phyloP scores from a whole-genome alignment of 2,888 invertebrate genomes.

The Protonemura montana region DNA sequence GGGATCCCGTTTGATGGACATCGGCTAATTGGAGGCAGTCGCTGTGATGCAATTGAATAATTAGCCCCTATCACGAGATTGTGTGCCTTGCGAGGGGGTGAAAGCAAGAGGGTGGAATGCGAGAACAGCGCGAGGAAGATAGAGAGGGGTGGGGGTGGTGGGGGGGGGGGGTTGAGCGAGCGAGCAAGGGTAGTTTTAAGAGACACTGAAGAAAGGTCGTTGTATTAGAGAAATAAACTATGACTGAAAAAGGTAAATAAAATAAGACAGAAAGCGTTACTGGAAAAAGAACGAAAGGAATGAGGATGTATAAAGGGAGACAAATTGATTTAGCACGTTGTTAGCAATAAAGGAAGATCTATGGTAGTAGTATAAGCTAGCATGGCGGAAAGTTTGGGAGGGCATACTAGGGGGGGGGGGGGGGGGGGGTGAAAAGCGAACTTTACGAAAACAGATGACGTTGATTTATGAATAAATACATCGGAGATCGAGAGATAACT shows the following conservation, averaged over 20 bases:
- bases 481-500: constrained; percentile 12
- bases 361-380: background rate
- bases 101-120: background rate
- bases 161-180: background rate
- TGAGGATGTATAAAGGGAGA: constrained; percentile 1
- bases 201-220: background rate
- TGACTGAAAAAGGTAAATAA: background rate
- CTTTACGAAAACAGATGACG: constrained; percentile 7
- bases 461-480: constrained; percentile 12
- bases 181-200: background rate
- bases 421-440: background rate
- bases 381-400: background rate
- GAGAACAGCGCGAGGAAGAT: background rate
- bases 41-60: background rate
- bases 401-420: too few relatives aligned
- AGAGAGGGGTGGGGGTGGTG: background rate
- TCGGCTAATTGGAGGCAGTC: background rate
- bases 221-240: background rate
- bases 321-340: constrained; percentile 12
- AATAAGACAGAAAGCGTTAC: background rate
- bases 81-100: background rate
- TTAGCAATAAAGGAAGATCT: background rate
- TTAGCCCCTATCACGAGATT: background rate
- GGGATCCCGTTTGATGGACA: background rate
- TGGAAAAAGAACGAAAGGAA: background rate